Base-by-base conservation (phyloP, 2,113 vertebrate genomes). In the Psophia crepitans region DNA sequence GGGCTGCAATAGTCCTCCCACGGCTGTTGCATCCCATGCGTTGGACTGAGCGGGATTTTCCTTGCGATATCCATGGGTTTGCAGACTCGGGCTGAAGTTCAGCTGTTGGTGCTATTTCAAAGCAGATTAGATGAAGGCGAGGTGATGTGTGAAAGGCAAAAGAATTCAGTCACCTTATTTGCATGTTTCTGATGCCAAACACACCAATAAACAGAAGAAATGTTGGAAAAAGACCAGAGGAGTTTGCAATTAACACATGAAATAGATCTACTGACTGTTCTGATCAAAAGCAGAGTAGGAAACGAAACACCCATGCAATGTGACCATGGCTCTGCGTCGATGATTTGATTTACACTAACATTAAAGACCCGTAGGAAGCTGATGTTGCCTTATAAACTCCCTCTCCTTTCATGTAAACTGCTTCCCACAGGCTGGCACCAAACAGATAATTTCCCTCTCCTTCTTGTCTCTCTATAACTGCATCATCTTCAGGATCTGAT, bases 201-300 rank as follows among this genome's bases (percentile, higher is more conserved):
- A 27, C 58, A 51, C 49, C 58, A 93, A 57, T 49, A 89, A 73
- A 73, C 44, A 60, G 66, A 63, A 91, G 22, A 76, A 95, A 56
- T 16, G 13, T 39, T 93, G 93, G 87, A 56, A 60, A 60, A 71
- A 93, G 87, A 94, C 74, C 74, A 96, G 94, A 96, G 74, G 57
- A 89, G 57, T 76, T 90, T 96, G 74, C 78, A 97, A 93, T 95
- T 95, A 96, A 61, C 87, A 73, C 91, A 82, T 95, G 79, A 94
- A 96, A 91, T 48, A 57, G 44, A 65, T 53, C 53, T 56, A 60
- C 65, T 0, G 3, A 32, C 53, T 51, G 46, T 22, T 22, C 82
- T 61, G 89, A 96, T 96, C 87, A 94, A 89, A 96, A 92, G 53
- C 60, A 22, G 77, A 68, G 12, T 43, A 66, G 92, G 68, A 68